Percentiles rank a stretch among this genome's conserved stretches.
Evolutionary conservation across 1,140 invertebrate species (phyloP).

Genomic region (Nasonia longicornis): DNA sequence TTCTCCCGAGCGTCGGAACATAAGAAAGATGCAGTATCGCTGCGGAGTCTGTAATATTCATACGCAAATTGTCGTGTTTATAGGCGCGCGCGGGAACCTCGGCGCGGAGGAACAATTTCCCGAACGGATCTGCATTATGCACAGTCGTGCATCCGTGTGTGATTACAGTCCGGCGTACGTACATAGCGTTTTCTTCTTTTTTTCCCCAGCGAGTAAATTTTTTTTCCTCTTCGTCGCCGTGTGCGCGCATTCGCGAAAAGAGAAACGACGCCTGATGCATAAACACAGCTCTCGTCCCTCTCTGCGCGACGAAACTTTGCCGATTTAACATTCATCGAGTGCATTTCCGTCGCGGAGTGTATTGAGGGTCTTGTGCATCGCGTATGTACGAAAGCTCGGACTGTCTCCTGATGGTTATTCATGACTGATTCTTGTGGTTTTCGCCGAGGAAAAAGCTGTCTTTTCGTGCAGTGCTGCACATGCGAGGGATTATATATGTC

Average conservation of each 20-base stretch:
- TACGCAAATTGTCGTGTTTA: too few relatives aligned
- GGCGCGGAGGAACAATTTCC: too few relatives aligned
- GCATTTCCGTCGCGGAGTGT: not conserved
- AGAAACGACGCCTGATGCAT: not conserved
- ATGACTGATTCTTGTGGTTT: conserved; percentile 35
- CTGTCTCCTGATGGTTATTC: not conserved
- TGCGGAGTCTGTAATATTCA: not conserved
- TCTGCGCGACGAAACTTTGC: conserved; percentile 10
- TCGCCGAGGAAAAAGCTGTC: not conserved
- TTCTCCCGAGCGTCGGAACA: too few relatives aligned
- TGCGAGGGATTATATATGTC: not conserved
- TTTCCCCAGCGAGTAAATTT: not conserved
- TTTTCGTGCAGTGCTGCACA: not conserved
- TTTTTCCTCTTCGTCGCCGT: not conserved
- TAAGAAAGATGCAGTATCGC: not conserved
- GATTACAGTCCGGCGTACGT: too few relatives aligned
- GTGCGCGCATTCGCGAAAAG: not conserved
- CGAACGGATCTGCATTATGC: too few relatives aligned
- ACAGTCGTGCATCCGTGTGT: too few relatives aligned
- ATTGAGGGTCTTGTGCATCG: not conserved
- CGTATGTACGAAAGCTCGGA: not conserved
- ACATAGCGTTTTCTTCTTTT: not conserved
- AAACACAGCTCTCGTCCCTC: conserved; percentile 4
- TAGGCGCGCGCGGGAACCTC: too few relatives aligned
- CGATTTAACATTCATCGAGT: conserved; percentile 21